These are phyloP conservation scores for Euspilapteryx auroguttella DNA, from an alignment of 2,888 invertebrate genomes.

Conservation along the genomic window DNA sequence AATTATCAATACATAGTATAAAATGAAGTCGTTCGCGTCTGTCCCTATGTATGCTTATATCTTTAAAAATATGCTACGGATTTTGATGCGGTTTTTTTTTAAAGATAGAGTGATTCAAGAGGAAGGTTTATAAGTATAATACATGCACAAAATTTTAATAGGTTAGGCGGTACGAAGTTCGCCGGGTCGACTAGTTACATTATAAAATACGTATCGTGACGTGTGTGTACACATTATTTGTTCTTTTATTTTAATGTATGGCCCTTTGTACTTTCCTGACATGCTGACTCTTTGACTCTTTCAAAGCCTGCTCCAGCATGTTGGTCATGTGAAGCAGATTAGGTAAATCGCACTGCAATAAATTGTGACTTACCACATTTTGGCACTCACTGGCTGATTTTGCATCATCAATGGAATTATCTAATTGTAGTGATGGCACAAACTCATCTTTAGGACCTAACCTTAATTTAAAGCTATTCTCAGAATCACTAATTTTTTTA, in stretches of 20 bases:
- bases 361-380: slow-evolving; percentile 29
- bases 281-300: slow-evolving; percentile 61
- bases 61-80: too few species aligned
- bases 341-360: slow-evolving; percentile 57
- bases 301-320: slow-evolving; percentile 56
- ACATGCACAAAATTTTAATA: too few species aligned
- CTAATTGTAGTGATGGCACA: slow-evolving; percentile 16
- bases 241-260: slow-evolving; percentile 25
- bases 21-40: too few species aligned
- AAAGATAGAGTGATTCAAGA: too few species aligned
- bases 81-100: too few species aligned
- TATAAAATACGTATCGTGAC: too few species aligned
- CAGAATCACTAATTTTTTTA: slow-evolving; percentile 17
- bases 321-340: slow-evolving; percentile 55
- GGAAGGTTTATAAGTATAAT: too few species aligned
- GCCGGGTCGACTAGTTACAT: too few species aligned
- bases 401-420: slow-evolving; percentile 29
- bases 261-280: slow-evolving; percentile 54
- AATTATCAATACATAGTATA: too few species aligned
- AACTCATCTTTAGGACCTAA: slow-evolving; percentile 9
- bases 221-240: too few species aligned
- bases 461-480: background rate
- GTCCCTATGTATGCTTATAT: too few species aligned
- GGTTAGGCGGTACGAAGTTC: too few species aligned
- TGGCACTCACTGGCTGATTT: slow-evolving; percentile 45